Conservation (phyloP, 1,140 invertebrate genomes). For the Parapsyche elsis region DNA sequence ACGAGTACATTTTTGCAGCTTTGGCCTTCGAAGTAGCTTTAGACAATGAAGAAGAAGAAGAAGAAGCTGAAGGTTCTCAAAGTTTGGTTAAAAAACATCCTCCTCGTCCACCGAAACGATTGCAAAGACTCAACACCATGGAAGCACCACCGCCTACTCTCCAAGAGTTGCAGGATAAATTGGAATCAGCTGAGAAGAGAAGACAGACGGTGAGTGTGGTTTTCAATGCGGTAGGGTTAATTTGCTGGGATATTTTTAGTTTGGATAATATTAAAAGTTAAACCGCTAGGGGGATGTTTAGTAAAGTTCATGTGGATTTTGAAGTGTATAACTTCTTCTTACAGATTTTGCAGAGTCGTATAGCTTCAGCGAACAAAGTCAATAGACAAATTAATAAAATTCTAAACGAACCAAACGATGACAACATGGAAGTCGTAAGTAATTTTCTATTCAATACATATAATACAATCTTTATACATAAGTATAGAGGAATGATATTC, state of each 20-base stretch:
- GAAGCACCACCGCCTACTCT: conserved; percentile 67
- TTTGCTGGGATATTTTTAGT: too few relatives aligned
- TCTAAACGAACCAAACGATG: conserved; percentile 15
- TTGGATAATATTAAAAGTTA: too few relatives aligned
- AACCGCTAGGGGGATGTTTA: too few relatives aligned
- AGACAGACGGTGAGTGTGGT: conserved; percentile 58
- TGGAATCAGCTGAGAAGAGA: conserved; percentile 75
- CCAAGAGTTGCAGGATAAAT: conserved; percentile 73
- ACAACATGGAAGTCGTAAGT: conserved; percentile 1
- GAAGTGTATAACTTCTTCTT: neutral
- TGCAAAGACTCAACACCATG: conserved; percentile 70
- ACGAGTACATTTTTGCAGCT: conserved; percentile 59
- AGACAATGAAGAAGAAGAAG: conserved; percentile 58
- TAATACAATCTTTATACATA: too few relatives aligned
- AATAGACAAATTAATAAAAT: conserved; percentile 45
- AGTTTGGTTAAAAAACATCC: conserved; percentile 70
- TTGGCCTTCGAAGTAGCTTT: conserved; percentile 76
- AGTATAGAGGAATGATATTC: too few relatives aligned
- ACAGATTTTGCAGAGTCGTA: conserved; percentile 53
- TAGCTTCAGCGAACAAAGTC: conserved; percentile 52
- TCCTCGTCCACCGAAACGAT: conserved; percentile 72
- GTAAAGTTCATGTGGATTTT: too few relatives aligned
- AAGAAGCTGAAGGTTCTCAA: conserved; percentile 58
- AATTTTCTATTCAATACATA: neutral
- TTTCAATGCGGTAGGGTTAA: too few relatives aligned